Evolutionary conservation across 2,113 vertebrate species (phyloP), one percentile per base, ranked within the genome.

Genomic region (Callipepla squamata): DNA sequence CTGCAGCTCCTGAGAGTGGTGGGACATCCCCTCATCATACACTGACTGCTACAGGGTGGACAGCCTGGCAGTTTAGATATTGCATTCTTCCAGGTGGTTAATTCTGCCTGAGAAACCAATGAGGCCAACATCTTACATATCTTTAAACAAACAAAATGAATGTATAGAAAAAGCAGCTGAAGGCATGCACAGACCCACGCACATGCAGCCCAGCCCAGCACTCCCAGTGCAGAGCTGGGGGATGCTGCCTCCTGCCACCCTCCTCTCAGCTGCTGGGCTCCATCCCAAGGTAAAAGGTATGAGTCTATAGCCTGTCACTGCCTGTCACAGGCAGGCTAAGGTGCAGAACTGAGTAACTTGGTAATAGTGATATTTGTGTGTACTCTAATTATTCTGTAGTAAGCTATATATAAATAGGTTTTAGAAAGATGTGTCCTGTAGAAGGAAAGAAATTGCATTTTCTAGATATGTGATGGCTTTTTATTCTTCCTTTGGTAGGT

Each of bases 401-500:
- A 62, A 80, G 26, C 51, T 74, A 44, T 28, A 8, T 44, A 30
- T 44, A 82, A 84, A 40, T 11, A 59, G 13, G 42, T 82, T 82
- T 92, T 80, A 85, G 57, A 74, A 73, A 82, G 34, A 44, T 55
- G 13, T 77, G 47, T 70, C 28, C 58, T 81, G 14, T 30, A 90
- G 40, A 85, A 78, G 44, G 21, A 82, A 7, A 75, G n/a, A 89
- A 91, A 68, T 40, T 23, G 3, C 3, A 13, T 85, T 87, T 87
- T 80, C 40, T 44, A 76, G 17, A 36, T 70, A 28, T 4, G 3
- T 87, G 51, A 32, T 40, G 36, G 9, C 11, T 80, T 85, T 89
- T 91, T 81, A 74, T 87, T 93, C 93, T 80, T 90, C 62, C 82
- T 95, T 74, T 78, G 90, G 23, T 62, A 99, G 99, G 98, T 98